A percentile compares a stretch with the other conserved stretches of the same genome.
These are phyloP conservation scores for Scaptomyza reducta DNA, from an alignment of 2,888 invertebrate species.

Conservation along the genomic window DNA sequence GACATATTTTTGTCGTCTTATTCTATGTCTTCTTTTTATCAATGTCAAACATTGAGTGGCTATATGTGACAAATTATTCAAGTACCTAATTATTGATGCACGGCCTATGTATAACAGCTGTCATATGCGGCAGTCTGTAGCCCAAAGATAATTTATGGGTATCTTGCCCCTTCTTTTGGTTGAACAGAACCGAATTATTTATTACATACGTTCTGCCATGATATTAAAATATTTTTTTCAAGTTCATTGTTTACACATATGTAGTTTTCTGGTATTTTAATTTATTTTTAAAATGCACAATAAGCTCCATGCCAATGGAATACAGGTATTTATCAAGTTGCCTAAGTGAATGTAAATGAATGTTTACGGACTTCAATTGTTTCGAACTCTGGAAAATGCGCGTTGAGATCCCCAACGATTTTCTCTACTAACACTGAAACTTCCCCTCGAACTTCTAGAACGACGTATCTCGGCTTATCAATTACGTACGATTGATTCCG, in stretches of 20 bases:
- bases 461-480: constrained; percentile 84
- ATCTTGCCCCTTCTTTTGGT: constrained; percentile 18
- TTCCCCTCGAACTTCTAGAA: constrained; percentile 71
- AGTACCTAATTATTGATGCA: constrained; percentile 57
- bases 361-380: not conserved
- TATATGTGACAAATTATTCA: constrained; percentile 13
- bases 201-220: constrained; percentile 26
- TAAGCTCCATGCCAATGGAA: constrained; percentile 11
- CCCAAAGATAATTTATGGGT: constrained; percentile 42
- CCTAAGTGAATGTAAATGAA: constrained; percentile 5
- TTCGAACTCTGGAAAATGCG: constrained; percentile 59
- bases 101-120: constrained; percentile 52
- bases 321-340: constrained; percentile 46
- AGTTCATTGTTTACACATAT: constrained; percentile 61
- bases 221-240: constrained; percentile 45
- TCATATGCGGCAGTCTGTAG: constrained; percentile 18
- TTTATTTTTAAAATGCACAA: constrained; percentile 45
- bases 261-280: constrained; percentile 36
- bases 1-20: constrained; percentile 19
- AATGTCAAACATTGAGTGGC: constrained; percentile 48
- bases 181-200: constrained; percentile 39
- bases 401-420: not conserved
- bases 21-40: constrained; percentile 24
- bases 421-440: constrained; percentile 24
- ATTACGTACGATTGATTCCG: constrained; percentile 82